Conservation (phyloP, 2,797 vertebrate species). For the Onychomys torridus region DNA sequence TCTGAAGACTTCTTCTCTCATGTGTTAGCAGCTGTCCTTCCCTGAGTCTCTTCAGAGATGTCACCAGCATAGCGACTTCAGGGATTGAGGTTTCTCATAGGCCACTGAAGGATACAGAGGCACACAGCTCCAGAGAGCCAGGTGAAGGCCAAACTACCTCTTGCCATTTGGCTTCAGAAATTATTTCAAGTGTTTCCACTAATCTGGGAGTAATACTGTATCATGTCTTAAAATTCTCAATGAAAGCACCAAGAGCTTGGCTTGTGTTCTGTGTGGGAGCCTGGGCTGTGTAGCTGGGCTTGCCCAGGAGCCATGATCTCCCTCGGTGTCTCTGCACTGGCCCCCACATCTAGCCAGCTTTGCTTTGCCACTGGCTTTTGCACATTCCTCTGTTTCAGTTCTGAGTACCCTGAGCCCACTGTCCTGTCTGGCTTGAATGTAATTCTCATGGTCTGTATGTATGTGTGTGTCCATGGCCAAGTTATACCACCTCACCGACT, state of each 20-base stretch:
- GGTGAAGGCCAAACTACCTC: fast-evolving
- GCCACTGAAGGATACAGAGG: background rate
- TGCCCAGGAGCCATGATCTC: background rate
- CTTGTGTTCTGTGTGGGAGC: background rate
- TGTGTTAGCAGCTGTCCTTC: background rate
- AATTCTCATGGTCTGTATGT: background rate
- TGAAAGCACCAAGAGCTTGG: background rate
- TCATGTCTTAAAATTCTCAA: background rate
- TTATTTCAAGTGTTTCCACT: background rate
- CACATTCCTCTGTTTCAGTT: background rate
- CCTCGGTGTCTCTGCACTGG: background rate
- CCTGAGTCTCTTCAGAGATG: background rate
- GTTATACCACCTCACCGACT: background rate
- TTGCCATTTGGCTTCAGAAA: background rate
- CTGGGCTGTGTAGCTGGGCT: background rate
- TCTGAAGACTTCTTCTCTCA: background rate
- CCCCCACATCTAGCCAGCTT: background rate
- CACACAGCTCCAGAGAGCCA: background rate
- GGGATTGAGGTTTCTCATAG: background rate
- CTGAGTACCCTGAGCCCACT: background rate
- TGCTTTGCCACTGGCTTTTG: background rate
- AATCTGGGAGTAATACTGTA: background rate
- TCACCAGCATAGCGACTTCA: background rate
- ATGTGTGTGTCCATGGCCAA: background rate
- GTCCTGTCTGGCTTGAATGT: background rate